These are phyloP conservation scores for Buphagus erythrorhynchus DNA, from an alignment of 2,797 vertebrate species.

Conservation along the genomic window DNA sequence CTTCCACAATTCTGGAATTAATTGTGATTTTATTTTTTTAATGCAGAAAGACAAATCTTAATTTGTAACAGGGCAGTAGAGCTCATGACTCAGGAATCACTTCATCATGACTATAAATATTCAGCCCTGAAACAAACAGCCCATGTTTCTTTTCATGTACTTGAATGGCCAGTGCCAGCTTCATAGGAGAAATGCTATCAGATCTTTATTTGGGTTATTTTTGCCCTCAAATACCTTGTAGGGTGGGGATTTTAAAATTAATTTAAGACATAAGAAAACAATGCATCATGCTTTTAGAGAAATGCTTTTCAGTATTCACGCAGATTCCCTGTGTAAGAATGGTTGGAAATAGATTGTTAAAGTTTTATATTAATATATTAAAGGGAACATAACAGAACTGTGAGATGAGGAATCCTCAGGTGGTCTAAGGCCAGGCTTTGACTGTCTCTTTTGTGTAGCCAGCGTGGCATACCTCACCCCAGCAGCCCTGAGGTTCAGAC, in stretches of 20 bases:
- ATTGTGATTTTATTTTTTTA: constrained; percentile 15
- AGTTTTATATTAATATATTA: neutral
- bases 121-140: constrained; percentile 19
- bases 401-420: neutral
- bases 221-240: neutral
- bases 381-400: neutral
- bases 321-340: neutral
- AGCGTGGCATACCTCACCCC: neutral
- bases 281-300: neutral
- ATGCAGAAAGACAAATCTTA: neutral
- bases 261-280: neutral
- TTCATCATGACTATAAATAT: constrained; percentile 38
- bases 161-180: neutral
- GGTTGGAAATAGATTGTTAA: neutral
- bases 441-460: neutral
- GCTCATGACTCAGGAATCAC: constrained; percentile 30
- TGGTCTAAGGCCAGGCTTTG: neutral
- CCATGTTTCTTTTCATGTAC: neutral
- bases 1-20: constrained; percentile 25
- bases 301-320: neutral
- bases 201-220: neutral
- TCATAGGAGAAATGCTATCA: neutral
- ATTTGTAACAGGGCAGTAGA: constrained; percentile 16
- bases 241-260: neutral
- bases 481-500: neutral